Evolutionary conservation across 2,113 vertebrate genomes (phyloP).

Genomic region (Gallinago undulata): DNA sequence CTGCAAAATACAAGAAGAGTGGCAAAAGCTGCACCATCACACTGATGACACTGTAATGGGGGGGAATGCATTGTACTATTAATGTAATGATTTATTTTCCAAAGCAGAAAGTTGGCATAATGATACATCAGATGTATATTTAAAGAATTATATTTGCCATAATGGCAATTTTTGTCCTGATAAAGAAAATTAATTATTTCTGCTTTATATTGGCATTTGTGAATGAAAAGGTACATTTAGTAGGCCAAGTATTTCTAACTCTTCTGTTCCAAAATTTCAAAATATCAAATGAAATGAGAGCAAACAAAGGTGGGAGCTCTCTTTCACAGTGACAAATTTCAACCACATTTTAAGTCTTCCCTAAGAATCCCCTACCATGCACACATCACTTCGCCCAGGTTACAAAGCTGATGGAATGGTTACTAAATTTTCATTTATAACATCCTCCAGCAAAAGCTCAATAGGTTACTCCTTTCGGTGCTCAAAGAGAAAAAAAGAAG

Average conservation of each 20-base stretch:
- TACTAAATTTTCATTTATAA: conserved; percentile 99
- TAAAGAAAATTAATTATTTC: neutral
- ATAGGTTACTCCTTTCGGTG: conserved; percentile 99
- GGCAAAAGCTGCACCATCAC: neutral
- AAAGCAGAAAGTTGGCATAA: neutral
- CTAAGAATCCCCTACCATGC: conserved; percentile 48
- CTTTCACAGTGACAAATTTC: neutral
- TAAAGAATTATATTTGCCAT: neutral
- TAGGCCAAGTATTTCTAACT: neutral
- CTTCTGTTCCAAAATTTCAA: neutral
- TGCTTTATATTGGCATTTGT: neutral
- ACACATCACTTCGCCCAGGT: conserved; percentile 94
- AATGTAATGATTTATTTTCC: neutral
- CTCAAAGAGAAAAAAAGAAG: conserved; percentile 75
- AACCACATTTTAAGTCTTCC: neutral
- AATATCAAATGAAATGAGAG: neutral
- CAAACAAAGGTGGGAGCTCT: neutral
- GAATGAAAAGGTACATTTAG: neutral
- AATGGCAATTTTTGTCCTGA: neutral
- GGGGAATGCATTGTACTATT: neutral
- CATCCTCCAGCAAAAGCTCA: conserved; percentile 99
- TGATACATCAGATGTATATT: neutral
- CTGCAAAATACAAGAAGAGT: neutral
- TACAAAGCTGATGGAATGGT: conserved; percentile 94
- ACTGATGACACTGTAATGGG: neutral